Evolutionary conservation across 30 jellyfish, hydroid and myxozoan species (phyloP).

Genomic region (Chironex yamaguchii): DNA sequence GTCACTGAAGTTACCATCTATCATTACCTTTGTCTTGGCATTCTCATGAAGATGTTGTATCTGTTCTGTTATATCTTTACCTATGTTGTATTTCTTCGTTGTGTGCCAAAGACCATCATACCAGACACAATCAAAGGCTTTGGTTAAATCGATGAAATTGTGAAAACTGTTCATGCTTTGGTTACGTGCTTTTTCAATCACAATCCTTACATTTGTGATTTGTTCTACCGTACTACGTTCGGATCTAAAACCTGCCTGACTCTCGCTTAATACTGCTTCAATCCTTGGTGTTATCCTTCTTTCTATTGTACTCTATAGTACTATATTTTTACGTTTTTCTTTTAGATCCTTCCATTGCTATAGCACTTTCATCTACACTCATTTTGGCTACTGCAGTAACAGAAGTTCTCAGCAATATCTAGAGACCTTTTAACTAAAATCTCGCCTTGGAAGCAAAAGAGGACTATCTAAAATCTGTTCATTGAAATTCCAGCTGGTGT

Average conservation of each 20-base stretch:
- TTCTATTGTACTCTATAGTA: not conserved
- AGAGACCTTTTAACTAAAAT: too few species aligned
- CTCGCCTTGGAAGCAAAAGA: too few species aligned
- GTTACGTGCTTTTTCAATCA: not conserved
- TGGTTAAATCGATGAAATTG: too few species aligned
- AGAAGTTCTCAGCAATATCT: too few species aligned
- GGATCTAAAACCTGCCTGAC: slow-evolving; percentile 6
- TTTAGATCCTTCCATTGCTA: too few species aligned
- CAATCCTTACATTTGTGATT: not conserved
- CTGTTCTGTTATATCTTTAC: not conserved
- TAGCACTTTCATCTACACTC: too few species aligned
- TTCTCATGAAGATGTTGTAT: not conserved
- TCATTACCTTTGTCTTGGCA: too few species aligned
- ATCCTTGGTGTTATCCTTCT: not conserved
- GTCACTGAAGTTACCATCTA: too few species aligned
- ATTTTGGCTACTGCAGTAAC: too few species aligned
- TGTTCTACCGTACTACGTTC: slow-evolving; percentile 10
- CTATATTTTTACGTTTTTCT: too few species aligned
- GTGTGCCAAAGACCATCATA: not conserved
- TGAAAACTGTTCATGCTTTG: not conserved
- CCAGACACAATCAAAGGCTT: slow-evolving; percentile 13
- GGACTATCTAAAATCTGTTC: too few species aligned
- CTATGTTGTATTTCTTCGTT: not conserved
- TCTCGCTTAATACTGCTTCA: not conserved
- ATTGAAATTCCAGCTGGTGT: too few species aligned